Conservation (phyloP, 2,113 vertebrate genomes). For the Bujurquina vittata region DNA sequence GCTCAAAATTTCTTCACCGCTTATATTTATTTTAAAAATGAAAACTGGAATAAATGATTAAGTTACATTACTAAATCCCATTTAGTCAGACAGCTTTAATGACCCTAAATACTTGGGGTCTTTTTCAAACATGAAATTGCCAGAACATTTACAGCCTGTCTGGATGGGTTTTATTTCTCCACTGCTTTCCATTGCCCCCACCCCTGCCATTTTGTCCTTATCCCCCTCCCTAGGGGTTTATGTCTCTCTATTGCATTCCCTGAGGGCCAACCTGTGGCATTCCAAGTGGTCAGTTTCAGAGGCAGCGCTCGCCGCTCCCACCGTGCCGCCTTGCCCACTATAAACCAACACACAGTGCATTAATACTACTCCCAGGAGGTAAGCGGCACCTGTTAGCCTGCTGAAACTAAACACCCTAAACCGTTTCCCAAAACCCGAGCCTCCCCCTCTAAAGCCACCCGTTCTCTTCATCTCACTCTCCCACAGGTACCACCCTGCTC, state of each 20-base stretch:
- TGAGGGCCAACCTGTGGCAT: constrained; percentile 60
- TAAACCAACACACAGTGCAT: constrained; percentile 61
- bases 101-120: not conserved
- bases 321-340: constrained; percentile 35
- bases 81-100: not conserved
- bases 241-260: constrained; percentile 65
- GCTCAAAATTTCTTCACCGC: not conserved
- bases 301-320: constrained; percentile 25
- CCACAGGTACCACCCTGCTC: constrained; percentile 52
- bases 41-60: not conserved
- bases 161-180: constrained; percentile 32
- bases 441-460: not conserved
- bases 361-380: constrained; percentile 72
- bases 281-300: constrained; percentile 76
- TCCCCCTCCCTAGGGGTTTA: constrained; percentile 28
- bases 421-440: constrained; percentile 36
- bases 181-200: constrained; percentile 9
- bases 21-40: not conserved
- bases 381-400: constrained; percentile 72
- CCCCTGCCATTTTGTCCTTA: not conserved
- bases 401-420: constrained; percentile 69
- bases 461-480: not conserved
- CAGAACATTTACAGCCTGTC: constrained; percentile 26
- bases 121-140: constrained; percentile 10
- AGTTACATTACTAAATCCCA: not conserved